These are phyloP conservation scores for Acleris cristana DNA, from an alignment of 2,888 invertebrate genomes.

Conservation along the genomic window DNA sequence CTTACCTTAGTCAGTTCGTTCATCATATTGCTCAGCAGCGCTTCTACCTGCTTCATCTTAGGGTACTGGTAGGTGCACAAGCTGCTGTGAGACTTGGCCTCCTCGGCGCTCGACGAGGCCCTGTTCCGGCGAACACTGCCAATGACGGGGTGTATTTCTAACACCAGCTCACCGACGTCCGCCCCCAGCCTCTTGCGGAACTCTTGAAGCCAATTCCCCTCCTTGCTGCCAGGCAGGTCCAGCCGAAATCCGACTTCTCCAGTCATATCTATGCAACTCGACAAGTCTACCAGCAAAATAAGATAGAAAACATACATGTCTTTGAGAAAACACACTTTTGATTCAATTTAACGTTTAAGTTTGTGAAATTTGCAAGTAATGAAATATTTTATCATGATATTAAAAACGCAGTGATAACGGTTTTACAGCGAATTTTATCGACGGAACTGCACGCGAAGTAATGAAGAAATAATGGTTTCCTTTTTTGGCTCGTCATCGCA, in stretches of 20 bases:
- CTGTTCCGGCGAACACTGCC: no score
- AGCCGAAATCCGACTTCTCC: conserved; percentile 31
- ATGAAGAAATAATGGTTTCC: conserved; percentile 6
- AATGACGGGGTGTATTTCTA: no score
- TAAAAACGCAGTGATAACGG: conserved; percentile 45
- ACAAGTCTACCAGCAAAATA: not conserved
- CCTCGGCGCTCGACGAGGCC: not conserved
- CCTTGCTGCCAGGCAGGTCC: not conserved
- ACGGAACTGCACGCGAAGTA: not conserved
- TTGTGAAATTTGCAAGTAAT: not conserved
- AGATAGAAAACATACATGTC: not conserved
- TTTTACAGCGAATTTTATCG: conserved; percentile 40
- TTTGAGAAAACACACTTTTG: not conserved
- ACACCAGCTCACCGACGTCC: no score
- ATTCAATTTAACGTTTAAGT: not conserved
- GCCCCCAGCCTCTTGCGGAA: not conserved
- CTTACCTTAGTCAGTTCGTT: conserved; percentile 57
- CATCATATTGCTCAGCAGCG: conserved; percentile 60
- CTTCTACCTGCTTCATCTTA: conserved; percentile 48
- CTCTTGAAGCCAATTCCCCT: conserved; percentile 1
- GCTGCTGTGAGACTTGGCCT: not conserved
- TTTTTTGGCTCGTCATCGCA: not conserved
- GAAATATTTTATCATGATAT: conserved; percentile 14
- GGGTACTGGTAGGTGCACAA: conserved; percentile 55
- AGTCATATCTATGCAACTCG: conserved; percentile 24